Evolutionary conservation across 2,888 invertebrate genomes (phyloP), one percentile per base, ranked within the genome.

Genomic region (Polymixis flavicincta): DNA sequence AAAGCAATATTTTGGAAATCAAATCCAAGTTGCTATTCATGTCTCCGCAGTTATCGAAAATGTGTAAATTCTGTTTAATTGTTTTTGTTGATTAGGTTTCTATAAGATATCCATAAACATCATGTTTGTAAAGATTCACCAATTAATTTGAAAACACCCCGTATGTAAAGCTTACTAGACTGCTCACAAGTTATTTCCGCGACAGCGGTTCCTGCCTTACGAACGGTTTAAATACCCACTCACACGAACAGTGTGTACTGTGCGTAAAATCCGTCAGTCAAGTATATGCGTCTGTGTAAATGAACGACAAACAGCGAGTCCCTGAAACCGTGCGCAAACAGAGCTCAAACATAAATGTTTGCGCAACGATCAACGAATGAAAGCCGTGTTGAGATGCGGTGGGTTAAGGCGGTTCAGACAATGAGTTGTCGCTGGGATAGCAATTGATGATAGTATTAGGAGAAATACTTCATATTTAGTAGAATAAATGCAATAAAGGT

Each of bases 261-360:
- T 74, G 74, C 75, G 75, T 81, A 72, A 74, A 80, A 76, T 72
- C 67, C 67, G 68, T 74, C 74, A 76, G 74, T 83, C 74, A 79
- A 80, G 75, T 85, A 64, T 63, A 78, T 66, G 68, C 73, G 69
- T 74, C 70, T 74, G 79, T 86, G 64, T 86, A 85, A 87, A 86
- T 83, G 71, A 85, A 85, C 73, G 80, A 73, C 88, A 83, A 84
- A 83, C 79, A 87, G 60, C 14, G 75, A 78, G 67, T 75, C 79
- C 70, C 74, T 81, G 76, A 71, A 80, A 80, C 84, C 75, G 71
- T 75, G 73, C 5, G 76, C 78, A 87, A 87, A 87, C 87, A 87
- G 69, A 82, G 80, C 79, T 78, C 76, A 73, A 86, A 85, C 71
- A 78, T 84, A 86, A 87, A 86, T 87, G 85, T 87, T 87, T 87